Base-by-base conservation (phyloP, 2,888 invertebrate species). In the Lasioglossum figueresi region DNA sequence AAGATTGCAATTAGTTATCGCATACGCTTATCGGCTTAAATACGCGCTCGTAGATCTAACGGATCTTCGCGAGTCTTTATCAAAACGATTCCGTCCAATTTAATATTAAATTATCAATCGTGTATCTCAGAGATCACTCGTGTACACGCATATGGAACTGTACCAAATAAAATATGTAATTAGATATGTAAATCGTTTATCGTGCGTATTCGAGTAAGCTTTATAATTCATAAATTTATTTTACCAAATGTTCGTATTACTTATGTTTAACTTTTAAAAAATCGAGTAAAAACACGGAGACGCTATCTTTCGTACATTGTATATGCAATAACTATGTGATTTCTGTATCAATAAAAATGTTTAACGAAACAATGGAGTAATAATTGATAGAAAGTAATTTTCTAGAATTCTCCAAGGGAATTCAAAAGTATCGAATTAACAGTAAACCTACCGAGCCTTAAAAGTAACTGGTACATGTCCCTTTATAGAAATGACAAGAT, bases 21-120 rank as follows among this genome's bases (percentile, higher is more conserved):
- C 40, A 43, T 43, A 76, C 72, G 48, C 68, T 75, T 77, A 16
- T 74, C 19, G 34, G 63, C 23, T 27, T 56, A 16, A 45, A 77
- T 37, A 52, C 68, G 45, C 73, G 43, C 70, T 40, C 73, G 23
- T 76, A 81, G 75, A 63, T 66, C 48, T 72, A 59, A 74, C 48
- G 23, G 27, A 70, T 48, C 37, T 74, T 74, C 19, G 71, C 40
- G 70, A 75, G 81, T 79, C 84, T 78, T 86, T 83, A 85, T 79
- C 86, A 79, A 84, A 76, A 72, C 63, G 76, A 85, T 78, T 80
- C 85, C 85, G 85, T 84, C 84, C 84, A 84, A 72, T 34, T 72
- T 48, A 78, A 48, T 68, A 68, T 82, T 80, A 63, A n/a, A n/a
- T 6, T 16, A 56, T 37, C 68, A 40, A 40, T 37, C 27, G 31